A percentile compares a stretch with the other conserved stretches of the same genome.
phyloP scores from a whole-genome alignment of 2,113 vertebrate species.

The Ciconia boyciana region DNA sequence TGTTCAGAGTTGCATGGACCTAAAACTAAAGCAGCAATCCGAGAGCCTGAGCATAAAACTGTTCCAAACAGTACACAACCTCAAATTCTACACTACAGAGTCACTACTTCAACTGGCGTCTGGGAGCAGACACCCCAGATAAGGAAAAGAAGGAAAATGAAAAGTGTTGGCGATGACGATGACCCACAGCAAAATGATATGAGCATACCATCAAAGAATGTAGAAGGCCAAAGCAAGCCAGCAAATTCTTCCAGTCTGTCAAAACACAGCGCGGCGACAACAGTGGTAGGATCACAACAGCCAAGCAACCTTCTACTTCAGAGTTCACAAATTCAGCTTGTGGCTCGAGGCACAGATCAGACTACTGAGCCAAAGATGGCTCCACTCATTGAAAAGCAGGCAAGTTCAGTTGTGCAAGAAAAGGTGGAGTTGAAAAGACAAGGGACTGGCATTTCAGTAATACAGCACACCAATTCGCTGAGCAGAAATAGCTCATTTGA shows the following conservation, averaged over 20 bases:
- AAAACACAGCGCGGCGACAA: constrained; percentile 26
- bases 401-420: constrained; percentile 70
- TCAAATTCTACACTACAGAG: constrained; percentile 79
- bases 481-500: constrained; percentile 92
- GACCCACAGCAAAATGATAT: constrained; percentile 88
- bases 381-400: constrained; percentile 77
- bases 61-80: constrained; percentile 72
- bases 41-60: constrained; percentile 85
- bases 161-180: constrained; percentile 96
- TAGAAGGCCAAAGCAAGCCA: constrained; percentile 72
- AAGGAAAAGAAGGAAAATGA: constrained; percentile 96
- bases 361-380: constrained; percentile 74
- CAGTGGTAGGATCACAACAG: constrained; percentile 68
- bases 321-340: constrained; percentile 79
- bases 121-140: constrained; percentile 90
- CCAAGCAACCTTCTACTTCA: constrained; percentile 71
- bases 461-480: constrained; percentile 95
- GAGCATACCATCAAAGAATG: constrained; percentile 71
- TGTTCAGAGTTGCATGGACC: constrained; percentile 97
- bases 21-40: constrained; percentile 85
- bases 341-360: constrained; percentile 75
- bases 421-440: constrained; percentile 85
- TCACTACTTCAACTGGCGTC: constrained; percentile 69
- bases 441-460: constrained; percentile 93
- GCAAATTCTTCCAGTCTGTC: constrained; percentile 55